Conservation (phyloP, 2,888 invertebrate genomes). For the Lordiphosa fenestrarum region DNA sequence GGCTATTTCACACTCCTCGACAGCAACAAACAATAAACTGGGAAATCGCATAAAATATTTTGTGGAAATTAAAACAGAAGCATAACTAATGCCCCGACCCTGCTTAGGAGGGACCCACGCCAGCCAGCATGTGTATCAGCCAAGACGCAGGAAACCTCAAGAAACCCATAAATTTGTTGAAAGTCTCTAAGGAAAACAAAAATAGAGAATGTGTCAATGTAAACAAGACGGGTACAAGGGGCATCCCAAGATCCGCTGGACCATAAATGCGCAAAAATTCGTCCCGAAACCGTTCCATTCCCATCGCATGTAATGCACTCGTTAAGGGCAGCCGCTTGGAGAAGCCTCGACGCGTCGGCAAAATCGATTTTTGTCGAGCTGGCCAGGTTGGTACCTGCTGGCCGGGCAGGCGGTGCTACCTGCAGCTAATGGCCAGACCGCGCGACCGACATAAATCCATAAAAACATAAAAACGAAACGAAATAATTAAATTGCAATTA, state of each 20-base stretch:
- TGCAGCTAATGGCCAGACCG: conserved; percentile 52
- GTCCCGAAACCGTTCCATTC: conserved; percentile 13
- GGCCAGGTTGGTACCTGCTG: conserved; percentile 14
- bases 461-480: conserved; percentile 49
- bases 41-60: conserved; percentile 50
- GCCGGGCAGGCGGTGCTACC: conserved; percentile 8
- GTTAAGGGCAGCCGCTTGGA: conserved; percentile 24
- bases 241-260: conserved; percentile 23
- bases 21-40: conserved; percentile 25
- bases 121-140: conserved; percentile 29
- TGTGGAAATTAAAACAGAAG: conserved; percentile 60
- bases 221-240: conserved; percentile 42
- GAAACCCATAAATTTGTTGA: conserved; percentile 59
- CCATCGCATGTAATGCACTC: conserved; percentile 48
- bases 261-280: conserved; percentile 45
- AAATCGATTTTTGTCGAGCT: conserved; percentile 39
- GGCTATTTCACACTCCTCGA: conserved; percentile 39
- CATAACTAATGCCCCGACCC: conserved; percentile 46
- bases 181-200: conserved; percentile 42
- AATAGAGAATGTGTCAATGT: conserved; percentile 63
- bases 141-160: conserved; percentile 30
- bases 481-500: conserved; percentile 75
- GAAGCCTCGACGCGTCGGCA: conserved; percentile 12
- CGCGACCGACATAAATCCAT: conserved; percentile 63
- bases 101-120: conserved; percentile 8